Percentiles rank a stretch among this genome's conserved stretches.
These are phyloP conservation scores for Thereuonema tuberculata DNA, from an alignment of 1,140 invertebrate species.

Conservation along the genomic window DNA sequence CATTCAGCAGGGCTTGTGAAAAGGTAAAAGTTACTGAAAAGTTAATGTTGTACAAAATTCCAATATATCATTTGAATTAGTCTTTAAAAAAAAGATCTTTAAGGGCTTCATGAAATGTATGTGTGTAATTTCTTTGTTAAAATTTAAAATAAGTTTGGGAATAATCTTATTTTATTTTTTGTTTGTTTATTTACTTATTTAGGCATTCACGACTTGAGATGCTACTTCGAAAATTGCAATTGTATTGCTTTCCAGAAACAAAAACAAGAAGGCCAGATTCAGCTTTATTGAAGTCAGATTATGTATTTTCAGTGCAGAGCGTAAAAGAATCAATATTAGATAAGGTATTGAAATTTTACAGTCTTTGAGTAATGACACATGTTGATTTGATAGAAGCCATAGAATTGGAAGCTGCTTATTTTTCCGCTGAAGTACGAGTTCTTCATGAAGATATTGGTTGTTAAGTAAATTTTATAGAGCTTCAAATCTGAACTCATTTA, in stretches of 20 bases:
- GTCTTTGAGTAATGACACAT: neutral
- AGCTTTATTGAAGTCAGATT: too few relatives aligned
- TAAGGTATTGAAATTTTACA: neutral
- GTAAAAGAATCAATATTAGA: neutral
- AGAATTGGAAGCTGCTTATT: too few relatives aligned
- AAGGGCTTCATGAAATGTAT: too few relatives aligned
- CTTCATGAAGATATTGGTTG: too few relatives aligned
- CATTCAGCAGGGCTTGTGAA: constrained; percentile 35
- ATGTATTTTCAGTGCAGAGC: neutral
- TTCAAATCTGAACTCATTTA: too few relatives aligned
- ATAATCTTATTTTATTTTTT: constrained; percentile 1
- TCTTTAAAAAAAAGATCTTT: constrained; percentile 13
- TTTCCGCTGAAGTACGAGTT: too few relatives aligned
- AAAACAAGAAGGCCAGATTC: too few relatives aligned
- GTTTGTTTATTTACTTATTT: constrained; percentile 18
- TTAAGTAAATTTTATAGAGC: too few relatives aligned
- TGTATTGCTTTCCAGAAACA: constrained; percentile 28
- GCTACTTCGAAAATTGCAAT: constrained; percentile 43
- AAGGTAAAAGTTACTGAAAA: constrained; percentile 35
- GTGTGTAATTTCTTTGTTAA: too few relatives aligned
- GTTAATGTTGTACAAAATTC: neutral
- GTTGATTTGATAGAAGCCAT: too few relatives aligned
- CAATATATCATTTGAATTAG: neutral
- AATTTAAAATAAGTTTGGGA: too few relatives aligned
- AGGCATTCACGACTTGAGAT: constrained; percentile 42